A percentile compares a stretch with the other conserved stretches of the same genome.
These are phyloP conservation scores for Megastigmus dorsalis DNA, from an alignment of 2,888 invertebrate genomes.

Conservation along the genomic window DNA sequence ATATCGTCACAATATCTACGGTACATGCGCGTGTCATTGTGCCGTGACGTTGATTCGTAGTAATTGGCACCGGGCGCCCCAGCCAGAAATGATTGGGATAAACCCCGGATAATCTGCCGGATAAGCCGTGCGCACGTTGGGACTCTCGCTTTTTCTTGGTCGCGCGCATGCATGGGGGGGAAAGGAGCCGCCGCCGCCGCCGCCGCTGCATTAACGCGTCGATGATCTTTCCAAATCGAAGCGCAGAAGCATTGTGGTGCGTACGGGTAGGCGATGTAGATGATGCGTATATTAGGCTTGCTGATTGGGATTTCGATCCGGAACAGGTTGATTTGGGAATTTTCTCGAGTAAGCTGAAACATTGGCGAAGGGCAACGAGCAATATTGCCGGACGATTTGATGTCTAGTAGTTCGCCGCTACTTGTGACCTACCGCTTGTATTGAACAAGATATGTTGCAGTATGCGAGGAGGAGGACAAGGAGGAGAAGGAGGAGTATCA, in stretches of 20 bases:
- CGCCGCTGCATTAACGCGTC: not conserved
- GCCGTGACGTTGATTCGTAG: conserved; percentile 73
- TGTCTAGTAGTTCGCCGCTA: too few relatives aligned
- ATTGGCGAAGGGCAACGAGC: not conserved
- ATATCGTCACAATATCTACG: not conserved
- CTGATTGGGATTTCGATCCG: not conserved
- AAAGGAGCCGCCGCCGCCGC: conserved; percentile 23
- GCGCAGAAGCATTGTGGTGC: too few relatives aligned
- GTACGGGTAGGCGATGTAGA: too few relatives aligned
- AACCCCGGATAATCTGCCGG: conserved; percentile 73
- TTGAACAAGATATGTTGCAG: too few relatives aligned
- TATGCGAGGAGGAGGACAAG: too few relatives aligned
- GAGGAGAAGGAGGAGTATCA: too few relatives aligned
- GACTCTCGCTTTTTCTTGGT: conserved; percentile 36
- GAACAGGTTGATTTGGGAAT: conserved; percentile 45
- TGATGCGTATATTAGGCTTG: not conserved
- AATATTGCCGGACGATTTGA: too few relatives aligned
- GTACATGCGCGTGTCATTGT: conserved; percentile 58
- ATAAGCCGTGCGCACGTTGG: conserved; percentile 64
- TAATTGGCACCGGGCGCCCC: conserved; percentile 73
- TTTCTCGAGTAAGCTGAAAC: conserved; percentile 28
- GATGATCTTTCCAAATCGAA: conserved; percentile 35
- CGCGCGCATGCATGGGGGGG: conserved; percentile 2
- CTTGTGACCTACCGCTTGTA: too few relatives aligned
- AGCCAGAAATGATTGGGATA: conserved; percentile 74